Evolutionary conservation across 2,888 invertebrate genomes (phyloP).

Genomic region (Nudaria mundana): DNA sequence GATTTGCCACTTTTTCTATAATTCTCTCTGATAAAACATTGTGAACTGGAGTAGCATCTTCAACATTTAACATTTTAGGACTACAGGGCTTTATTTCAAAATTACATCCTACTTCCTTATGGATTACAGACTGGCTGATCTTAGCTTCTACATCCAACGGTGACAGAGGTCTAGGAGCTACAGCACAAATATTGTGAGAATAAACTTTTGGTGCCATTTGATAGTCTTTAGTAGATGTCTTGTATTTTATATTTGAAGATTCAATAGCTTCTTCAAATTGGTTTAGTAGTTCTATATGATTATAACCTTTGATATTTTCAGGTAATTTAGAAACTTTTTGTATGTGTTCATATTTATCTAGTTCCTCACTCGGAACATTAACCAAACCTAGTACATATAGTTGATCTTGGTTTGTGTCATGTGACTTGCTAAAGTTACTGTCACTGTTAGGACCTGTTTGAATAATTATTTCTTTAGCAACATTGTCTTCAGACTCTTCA

Average conservation of each 20-base stretch:
- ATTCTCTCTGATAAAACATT: conserved; percentile 60
- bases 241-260: conserved; percentile 54
- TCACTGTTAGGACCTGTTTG: conserved; percentile 37
- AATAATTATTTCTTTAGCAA: conserved; percentile 42
- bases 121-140: conserved; percentile 78
- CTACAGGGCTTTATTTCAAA: conserved; percentile 79
- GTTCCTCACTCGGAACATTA: conserved; percentile 72
- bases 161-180: conserved; percentile 61
- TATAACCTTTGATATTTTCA: conserved; percentile 77
- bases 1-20: conserved; percentile 73
- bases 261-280: conserved; percentile 75
- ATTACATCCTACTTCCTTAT: conserved; percentile 78
- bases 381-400: conserved; percentile 74
- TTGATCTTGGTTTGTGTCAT: conserved; percentile 59
- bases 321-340: conserved; percentile 76
- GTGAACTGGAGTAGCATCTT: conserved; percentile 64
- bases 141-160: conserved; percentile 77
- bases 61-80: conserved; percentile 74
- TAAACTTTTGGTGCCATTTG: conserved; percentile 35
- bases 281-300: conserved; percentile 67
- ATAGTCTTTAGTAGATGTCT: conserved; percentile 40
- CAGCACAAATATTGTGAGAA: conserved; percentile 28
- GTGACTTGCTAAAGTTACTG: conserved; percentile 37
- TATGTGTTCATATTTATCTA: conserved; percentile 75
- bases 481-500: conserved; percentile 58